These are phyloP conservation scores for Anthophora plumipes DNA, from an alignment of 2,888 invertebrate species.

Conservation along the genomic window DNA sequence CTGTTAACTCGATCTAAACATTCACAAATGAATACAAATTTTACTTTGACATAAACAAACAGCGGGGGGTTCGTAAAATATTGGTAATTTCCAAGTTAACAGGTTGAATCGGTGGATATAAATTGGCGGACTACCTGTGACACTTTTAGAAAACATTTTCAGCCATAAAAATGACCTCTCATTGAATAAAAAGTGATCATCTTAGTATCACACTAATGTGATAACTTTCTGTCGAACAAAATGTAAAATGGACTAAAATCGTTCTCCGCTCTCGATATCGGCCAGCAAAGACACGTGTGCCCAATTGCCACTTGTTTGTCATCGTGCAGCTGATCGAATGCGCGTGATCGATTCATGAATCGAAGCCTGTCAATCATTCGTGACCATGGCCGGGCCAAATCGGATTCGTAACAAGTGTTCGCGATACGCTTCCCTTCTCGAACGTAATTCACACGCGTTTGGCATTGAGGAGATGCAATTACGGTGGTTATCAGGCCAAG, in stretches of 20 bases:
- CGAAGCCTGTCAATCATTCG: constrained; percentile 43
- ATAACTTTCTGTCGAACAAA: too few species aligned
- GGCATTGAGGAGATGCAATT: constrained; percentile 54
- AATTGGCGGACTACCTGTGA: neutral
- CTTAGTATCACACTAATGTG: too few species aligned
- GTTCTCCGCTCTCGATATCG: neutral
- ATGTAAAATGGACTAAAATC: neutral
- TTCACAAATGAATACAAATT: too few species aligned
- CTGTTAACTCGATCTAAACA: too few species aligned
- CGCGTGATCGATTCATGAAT: constrained; percentile 52
- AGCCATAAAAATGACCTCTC: neutral
- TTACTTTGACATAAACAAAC: too few species aligned
- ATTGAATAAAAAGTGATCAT: neutral
- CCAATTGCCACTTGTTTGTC: constrained; percentile 27
- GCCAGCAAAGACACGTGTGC: constrained; percentile 14
- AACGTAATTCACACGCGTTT: constrained; percentile 69
- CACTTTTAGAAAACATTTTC: neutral
- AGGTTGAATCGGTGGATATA: neutral
- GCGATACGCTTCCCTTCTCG: constrained; percentile 34
- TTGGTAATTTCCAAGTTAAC: too few species aligned
- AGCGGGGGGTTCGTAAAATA: too few species aligned
- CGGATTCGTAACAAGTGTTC: constrained; percentile 63
- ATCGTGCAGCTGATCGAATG: neutral
- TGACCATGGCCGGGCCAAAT: constrained; percentile 44
- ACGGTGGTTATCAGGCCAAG: constrained; percentile 37